These are phyloP conservation scores for Microchrysa polita DNA, from an alignment of 2,888 invertebrate genomes.

Conservation along the genomic window DNA sequence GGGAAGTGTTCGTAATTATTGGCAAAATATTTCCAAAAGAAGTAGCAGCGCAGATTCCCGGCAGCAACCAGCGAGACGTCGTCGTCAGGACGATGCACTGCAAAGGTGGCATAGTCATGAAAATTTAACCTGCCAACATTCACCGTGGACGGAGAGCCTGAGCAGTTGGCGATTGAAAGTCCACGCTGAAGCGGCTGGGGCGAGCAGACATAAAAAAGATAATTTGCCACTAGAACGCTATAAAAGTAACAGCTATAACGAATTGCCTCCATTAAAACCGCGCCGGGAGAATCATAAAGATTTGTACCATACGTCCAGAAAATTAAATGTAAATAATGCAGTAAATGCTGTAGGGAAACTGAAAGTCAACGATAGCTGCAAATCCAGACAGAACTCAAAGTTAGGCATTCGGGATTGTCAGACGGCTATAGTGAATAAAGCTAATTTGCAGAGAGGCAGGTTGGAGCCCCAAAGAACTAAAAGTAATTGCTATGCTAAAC, in stretches of 20 bases:
- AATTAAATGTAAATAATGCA: slow-evolving; percentile 48
- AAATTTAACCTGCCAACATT: slow-evolving; percentile 10
- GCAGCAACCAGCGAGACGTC: slow-evolving; percentile 12
- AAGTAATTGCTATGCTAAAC: background rate
- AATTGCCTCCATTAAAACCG: slow-evolving; percentile 50
- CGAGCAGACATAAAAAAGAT: slow-evolving; percentile 5
- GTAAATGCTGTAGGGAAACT: background rate
- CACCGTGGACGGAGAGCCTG: background rate
- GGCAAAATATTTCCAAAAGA: slow-evolving; percentile 53
- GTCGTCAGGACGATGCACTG: slow-evolving; percentile 46
- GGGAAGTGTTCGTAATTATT: slow-evolving; percentile 59
- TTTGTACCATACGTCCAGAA: slow-evolving; percentile 36
- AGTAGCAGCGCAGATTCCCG: slow-evolving; percentile 35
- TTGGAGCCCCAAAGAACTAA: background rate
- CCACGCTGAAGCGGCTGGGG: background rate
- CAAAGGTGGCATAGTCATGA: slow-evolving; percentile 42
- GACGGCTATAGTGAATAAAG: too few species aligned
- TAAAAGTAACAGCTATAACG: slow-evolving; percentile 50
- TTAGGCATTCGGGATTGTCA: background rate
- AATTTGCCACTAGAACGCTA: slow-evolving; percentile 46
- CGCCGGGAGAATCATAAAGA: slow-evolving; percentile 42
- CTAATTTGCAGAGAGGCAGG: too few species aligned
- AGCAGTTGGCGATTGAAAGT: slow-evolving; percentile 6
- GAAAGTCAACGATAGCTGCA: background rate
- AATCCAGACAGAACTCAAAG: slow-evolving; percentile 43